phyloP scores from a whole-genome alignment of 2,888 invertebrate genomes.

The Philaethria dido region DNA sequence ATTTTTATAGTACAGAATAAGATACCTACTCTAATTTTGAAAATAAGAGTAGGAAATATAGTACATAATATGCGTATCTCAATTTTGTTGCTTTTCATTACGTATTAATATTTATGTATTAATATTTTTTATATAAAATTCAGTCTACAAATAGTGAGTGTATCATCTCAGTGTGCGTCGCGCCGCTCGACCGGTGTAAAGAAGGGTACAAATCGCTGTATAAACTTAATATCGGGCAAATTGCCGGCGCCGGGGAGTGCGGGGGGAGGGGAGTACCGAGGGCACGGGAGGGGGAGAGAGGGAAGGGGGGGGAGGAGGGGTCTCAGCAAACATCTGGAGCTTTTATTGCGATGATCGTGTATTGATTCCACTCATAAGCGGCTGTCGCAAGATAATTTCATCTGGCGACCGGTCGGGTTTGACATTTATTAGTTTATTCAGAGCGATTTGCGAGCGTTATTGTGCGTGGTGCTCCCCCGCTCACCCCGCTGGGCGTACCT shows the following conservation, averaged over 20 bases:
- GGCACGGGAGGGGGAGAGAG: constrained; percentile 47
- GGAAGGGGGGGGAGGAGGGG: constrained; percentile 42
- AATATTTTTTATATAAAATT: too few species aligned
- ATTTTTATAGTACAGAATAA: too few species aligned
- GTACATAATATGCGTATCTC: too few species aligned
- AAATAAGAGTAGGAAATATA: too few species aligned
- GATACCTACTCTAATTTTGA: too few species aligned
- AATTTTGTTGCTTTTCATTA: too few species aligned
- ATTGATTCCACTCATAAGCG: constrained; percentile 77
- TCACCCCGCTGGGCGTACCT: too few species aligned
- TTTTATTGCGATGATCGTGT: constrained; percentile 75
- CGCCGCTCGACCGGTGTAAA: constrained; percentile 62
- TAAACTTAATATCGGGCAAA: constrained; percentile 81
- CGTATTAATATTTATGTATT: too few species aligned
- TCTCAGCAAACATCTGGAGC: constrained; percentile 67
- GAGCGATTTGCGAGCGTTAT: constrained; percentile 47
- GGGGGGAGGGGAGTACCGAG: constrained; percentile 41
- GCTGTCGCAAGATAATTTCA: constrained; percentile 64
- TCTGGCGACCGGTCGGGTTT: constrained; percentile 49
- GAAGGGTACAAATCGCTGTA: constrained; percentile 81
- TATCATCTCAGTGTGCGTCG: constrained; percentile 43
- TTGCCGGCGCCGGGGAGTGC: constrained; percentile 62
- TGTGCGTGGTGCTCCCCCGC: constrained; percentile 2
- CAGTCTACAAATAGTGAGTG: not conserved
- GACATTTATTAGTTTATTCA: constrained; percentile 54